phyloP scores from a whole-genome alignment of 2,113 vertebrate species.

The Willisornis vidua region DNA sequence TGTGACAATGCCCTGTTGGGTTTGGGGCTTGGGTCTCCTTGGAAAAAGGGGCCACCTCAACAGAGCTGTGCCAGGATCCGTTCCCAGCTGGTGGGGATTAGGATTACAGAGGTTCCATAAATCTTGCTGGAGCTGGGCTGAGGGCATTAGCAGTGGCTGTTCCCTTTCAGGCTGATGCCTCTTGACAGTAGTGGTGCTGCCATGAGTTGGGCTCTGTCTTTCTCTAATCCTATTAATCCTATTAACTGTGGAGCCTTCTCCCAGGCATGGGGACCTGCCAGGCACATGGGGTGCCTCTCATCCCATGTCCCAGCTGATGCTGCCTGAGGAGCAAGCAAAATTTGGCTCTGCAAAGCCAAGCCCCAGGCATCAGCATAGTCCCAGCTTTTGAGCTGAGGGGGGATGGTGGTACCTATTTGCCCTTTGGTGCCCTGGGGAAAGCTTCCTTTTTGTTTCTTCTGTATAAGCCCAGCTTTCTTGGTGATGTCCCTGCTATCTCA shows the following conservation, averaged over 20 bases:
- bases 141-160: background rate
- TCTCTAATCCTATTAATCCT: background rate
- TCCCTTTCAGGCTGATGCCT: background rate
- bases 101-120: background rate
- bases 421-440: background rate
- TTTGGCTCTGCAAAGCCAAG: background rate
- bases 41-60: background rate
- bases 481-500: background rate
- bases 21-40: background rate
- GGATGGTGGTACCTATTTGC: background rate
- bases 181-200: rapidly evolving
- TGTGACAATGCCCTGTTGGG: rapidly evolving
- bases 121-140: background rate
- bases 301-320: background rate
- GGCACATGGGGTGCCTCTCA: background rate
- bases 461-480: background rate
- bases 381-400: background rate
- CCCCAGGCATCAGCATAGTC: background rate
- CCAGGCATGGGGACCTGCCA: background rate
- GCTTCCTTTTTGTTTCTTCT: background rate
- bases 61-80: rapidly evolving
- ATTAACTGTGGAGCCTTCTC: background rate
- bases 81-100: background rate
- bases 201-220: background rate
- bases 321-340: background rate